Percentiles rank a stretch among this genome's conserved stretches.
Conservation (phyloP, 2,113 vertebrate species). For the Forbesichthys papilliferus region DNA sequence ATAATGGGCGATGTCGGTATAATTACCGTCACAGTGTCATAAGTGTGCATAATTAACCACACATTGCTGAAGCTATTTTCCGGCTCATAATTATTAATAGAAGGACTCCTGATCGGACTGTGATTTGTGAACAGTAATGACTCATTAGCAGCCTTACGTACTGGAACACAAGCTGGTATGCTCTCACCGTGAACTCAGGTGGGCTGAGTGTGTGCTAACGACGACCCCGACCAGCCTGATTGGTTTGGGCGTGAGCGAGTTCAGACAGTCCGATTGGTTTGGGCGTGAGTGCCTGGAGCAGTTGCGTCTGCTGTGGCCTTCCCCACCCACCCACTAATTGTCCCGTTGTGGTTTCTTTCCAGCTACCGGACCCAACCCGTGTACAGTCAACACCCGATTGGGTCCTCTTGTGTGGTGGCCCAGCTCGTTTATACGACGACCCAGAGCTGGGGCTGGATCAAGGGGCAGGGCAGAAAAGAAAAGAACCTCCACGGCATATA, state of each 20-base stretch:
- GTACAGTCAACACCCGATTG: slow-evolving; percentile 51
- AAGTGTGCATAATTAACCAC: not conserved
- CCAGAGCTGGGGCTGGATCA: slow-evolving; percentile 33
- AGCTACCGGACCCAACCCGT: slow-evolving; percentile 41
- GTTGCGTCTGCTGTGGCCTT: slow-evolving; percentile 1
- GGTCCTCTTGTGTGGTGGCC: slow-evolving; percentile 48
- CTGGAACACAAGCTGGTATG: not conserved
- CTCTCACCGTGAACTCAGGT: no score
- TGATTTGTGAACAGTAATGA: not conserved
- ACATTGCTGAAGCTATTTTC: not conserved
- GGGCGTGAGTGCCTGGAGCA: slow-evolving; percentile 61
- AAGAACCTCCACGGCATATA: slow-evolving; percentile 37
- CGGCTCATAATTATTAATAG: slow-evolving; percentile 1
- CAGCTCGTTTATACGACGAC: slow-evolving; percentile 45
- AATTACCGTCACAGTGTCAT: not conserved
- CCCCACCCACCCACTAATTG: slow-evolving; percentile 57
- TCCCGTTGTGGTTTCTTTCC: slow-evolving; percentile 43
- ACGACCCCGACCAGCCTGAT: not conserved
- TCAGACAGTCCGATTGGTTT: slow-evolving; percentile 41
- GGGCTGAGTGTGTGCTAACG: no score
- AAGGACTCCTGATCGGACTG: not conserved
- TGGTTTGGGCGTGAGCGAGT: not conserved
- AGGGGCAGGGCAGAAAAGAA: slow-evolving; percentile 38
- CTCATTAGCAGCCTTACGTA: not conserved
- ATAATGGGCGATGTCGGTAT: not conserved